Evolutionary conservation across 2,113 vertebrate genomes (phyloP).

Genomic region (Tinamus guttatus): DNA sequence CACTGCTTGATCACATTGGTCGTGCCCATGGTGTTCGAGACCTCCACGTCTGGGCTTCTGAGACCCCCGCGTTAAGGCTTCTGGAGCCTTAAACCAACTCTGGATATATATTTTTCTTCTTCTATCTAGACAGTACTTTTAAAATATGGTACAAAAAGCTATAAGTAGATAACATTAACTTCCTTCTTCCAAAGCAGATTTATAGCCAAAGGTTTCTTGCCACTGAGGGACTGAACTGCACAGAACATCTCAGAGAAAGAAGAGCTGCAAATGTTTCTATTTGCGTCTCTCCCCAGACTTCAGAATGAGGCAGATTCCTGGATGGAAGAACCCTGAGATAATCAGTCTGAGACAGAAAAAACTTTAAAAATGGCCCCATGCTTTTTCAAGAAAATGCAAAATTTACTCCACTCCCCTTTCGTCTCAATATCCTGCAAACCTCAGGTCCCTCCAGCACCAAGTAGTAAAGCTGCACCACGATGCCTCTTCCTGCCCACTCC

Average conservation of each 20-base stretch:
- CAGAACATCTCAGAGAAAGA: not conserved
- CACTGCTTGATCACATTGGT: too few relatives aligned
- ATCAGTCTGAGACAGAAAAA: not conserved
- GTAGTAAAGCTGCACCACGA: not conserved
- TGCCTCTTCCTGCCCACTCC: not conserved
- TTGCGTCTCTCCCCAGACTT: not conserved
- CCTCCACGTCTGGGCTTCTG: too few relatives aligned
- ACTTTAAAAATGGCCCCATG: not conserved
- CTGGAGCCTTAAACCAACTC: not conserved
- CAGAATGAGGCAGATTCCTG: slow-evolving; percentile 21
- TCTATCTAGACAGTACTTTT: not conserved
- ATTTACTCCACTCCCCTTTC: not conserved
- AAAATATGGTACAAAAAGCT: not conserved
- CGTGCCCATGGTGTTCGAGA: too few relatives aligned
- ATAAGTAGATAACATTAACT: not conserved
- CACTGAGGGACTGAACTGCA: not conserved
- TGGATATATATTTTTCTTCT: not conserved
- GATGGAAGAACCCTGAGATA: not conserved
- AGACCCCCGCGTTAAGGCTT: too few relatives aligned
- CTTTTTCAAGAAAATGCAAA: not conserved
- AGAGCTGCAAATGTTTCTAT: not conserved
- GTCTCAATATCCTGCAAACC: not conserved
- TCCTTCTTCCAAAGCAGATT: not conserved
- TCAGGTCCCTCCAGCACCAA: not conserved
- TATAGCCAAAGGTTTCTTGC: slow-evolving; percentile 14